Percentiles rank a stretch among this genome's conserved stretches.
Conservation (phyloP, 1,140 invertebrate species). For the Calliphora vicina region DNA sequence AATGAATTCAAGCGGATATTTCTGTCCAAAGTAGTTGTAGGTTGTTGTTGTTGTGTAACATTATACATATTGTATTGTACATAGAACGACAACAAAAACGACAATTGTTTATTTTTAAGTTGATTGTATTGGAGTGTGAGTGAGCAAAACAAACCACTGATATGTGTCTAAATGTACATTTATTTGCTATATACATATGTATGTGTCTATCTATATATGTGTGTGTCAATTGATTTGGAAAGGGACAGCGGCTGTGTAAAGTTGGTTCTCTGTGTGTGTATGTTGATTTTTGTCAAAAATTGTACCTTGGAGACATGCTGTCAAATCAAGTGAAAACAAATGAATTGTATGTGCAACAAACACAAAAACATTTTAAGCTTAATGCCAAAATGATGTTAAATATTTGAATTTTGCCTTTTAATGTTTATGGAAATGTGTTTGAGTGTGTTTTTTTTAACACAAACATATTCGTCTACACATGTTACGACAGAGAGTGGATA, state of each 20-base stretch:
- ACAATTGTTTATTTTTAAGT: not conserved
- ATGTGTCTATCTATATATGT: too few relatives aligned
- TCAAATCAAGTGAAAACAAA: conserved; percentile 34
- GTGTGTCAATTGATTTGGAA: not conserved
- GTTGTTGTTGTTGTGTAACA: not conserved
- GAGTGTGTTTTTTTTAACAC: not conserved
- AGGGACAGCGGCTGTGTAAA: not conserved
- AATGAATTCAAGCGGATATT: not conserved
- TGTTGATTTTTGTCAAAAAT: conserved; percentile 16
- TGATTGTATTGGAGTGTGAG: not conserved
- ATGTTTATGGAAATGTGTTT: not conserved
- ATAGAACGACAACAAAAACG: not conserved
- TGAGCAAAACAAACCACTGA: not conserved
- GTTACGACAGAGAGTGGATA: not conserved
- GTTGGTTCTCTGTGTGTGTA: not conserved
- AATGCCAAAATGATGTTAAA: conserved; percentile 31
- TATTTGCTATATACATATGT: not conserved
- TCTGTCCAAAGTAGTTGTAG: not conserved
- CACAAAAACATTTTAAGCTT: not conserved
- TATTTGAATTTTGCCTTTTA: conserved; percentile 33
- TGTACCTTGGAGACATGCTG: conserved; percentile 32
- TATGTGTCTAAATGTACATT: conserved; percentile 1
- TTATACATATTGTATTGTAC: too few relatives aligned
- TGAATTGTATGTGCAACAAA: conserved; percentile 12
- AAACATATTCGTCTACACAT: not conserved